Base-by-base conservation (phyloP, 2,888 invertebrate species). In the Tetragonula carbonaria region DNA sequence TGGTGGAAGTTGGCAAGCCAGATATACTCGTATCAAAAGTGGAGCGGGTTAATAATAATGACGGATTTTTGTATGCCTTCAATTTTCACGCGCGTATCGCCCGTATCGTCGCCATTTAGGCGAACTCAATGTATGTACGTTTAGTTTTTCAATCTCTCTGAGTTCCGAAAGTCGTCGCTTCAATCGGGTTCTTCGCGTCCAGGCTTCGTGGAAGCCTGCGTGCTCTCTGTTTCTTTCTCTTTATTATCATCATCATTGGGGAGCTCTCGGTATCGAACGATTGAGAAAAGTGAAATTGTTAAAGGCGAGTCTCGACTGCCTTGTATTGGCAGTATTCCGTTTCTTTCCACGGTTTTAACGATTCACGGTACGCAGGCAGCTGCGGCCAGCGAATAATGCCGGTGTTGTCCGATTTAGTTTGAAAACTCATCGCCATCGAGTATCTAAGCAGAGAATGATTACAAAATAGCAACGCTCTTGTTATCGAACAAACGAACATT, bases 1-100 rank as follows among this genome's bases (percentile, higher is more conserved):
- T 83, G 83, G 68, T 81, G 82, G 67, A 76, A 73, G 82, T 74
- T 80, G 74, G 80, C 82, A 70, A 74, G 74, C 38, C 63, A 66
- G 63, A 81, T 16, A 81, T 81, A 38, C 38, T 73, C 73, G 73
- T 73, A 83, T 83, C 82, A 51, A 83, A 81, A 68, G 81, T 73
- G 67, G 76, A 76, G n/a, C 83, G 72, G 68, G 73, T 81, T 28
- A 83, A 81, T 81, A 82, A 79, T 82, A 83, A 81, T 76, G 68
- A 51, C 72, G 72, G 28, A 59, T 81, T 81, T 76, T 80, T 80
- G 70, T 75, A 62, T 13, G n/a, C 23, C n/a, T 6, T 23, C 38
- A 53, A 74, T 80, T 74, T 74, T 38, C 63, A 33, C 68, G 38
- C 33, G 21, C 63, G 18, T 14, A 28, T 28, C 68, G 33, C 33